Base-by-base conservation (phyloP, 2,888 invertebrate genomes). In the Caenorhabditis sp. region DNA sequence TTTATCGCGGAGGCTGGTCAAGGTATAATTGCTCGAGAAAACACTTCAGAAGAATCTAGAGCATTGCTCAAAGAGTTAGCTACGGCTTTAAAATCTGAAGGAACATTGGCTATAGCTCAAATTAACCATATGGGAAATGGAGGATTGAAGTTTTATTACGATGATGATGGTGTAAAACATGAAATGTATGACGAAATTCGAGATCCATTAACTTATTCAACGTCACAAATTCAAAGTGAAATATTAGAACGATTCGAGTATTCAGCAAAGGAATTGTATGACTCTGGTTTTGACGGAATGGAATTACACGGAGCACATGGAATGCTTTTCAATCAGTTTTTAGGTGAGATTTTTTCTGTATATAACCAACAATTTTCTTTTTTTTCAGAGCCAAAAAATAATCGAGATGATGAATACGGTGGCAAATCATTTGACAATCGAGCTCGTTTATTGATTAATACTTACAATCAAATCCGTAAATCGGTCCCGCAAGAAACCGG, bases 291-390 rank as follows among this genome's bases (percentile, higher is more conserved):
- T 56, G 84, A 84, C 59, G 84, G 84, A 31, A 74, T 83, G 23
- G 79, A 84, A 58, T 26, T 84, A 10, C 82, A 84, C 52, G 73
- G 66, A 21, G 83, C 84, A n/a, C 83, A 84, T 62, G 84, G 83
- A 10, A 84, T 81, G 67, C 73, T 84, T 12, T 68, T 84, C 25
- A 83, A 83, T 21, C 83, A 84, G 57, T 84, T 84, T 58, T 53
- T 79, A 36, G 72, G 72, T 23, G 14, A 43, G 43, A 43, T 14
- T 17, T 10, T 43, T 43, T 43, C 14, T 3, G 43, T 10, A 43
- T 43, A 12, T 43, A 17, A 43, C 14, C 8, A 43, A n/a, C n/a
- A n/a, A n/a, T n/a, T n/a, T n/a, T n/a, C n/a, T 17, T 43, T 43
- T 10, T 2, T 43, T 43, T 17, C 17, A 43, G 43, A 43, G 43